Percentiles rank a stretch among this genome's conserved stretches.
Conservation (phyloP, 2,797 vertebrate genomes). For the Loriculus beryllinus region DNA sequence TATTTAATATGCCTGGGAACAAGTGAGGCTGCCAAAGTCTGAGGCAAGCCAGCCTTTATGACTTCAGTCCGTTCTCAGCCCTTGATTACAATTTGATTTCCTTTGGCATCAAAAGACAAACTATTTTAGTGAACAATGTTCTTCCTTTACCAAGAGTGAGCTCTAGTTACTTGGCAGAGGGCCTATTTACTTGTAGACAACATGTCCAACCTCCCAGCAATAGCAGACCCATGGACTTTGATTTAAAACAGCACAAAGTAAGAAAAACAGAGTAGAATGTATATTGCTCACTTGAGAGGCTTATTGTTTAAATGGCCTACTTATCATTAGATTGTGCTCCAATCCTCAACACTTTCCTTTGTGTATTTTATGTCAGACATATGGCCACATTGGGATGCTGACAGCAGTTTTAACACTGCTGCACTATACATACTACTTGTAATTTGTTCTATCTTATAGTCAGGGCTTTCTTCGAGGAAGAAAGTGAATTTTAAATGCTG, state of each 20-base stretch:
- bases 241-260: constrained; percentile 55
- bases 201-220: constrained; percentile 64
- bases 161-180: constrained; percentile 70
- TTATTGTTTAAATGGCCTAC: constrained; percentile 24
- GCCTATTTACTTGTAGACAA: constrained; percentile 67
- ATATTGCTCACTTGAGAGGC: constrained; percentile 46
- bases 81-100: constrained; percentile 85
- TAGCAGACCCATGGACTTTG: constrained; percentile 30
- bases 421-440: background rate
- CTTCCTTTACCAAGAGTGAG: constrained; percentile 79
- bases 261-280: constrained; percentile 56
- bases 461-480: background rate
- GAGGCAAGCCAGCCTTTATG: constrained; percentile 78
- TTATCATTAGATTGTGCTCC: constrained; percentile 7
- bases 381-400: constrained; percentile 42
- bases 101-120: constrained; percentile 82
- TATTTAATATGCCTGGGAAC: constrained; percentile 83
- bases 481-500: constrained; percentile 41
- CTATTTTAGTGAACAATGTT: constrained; percentile 87
- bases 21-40: constrained; percentile 70
- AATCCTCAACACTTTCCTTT: constrained; percentile 44
- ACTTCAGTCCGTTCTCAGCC: constrained; percentile 87
- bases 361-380: constrained; percentile 53
- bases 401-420: constrained; percentile 50
- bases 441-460: constrained; percentile 16